Base-by-base conservation (phyloP, 2,888 invertebrate species). In the Azorinus chamasolen region DNA sequence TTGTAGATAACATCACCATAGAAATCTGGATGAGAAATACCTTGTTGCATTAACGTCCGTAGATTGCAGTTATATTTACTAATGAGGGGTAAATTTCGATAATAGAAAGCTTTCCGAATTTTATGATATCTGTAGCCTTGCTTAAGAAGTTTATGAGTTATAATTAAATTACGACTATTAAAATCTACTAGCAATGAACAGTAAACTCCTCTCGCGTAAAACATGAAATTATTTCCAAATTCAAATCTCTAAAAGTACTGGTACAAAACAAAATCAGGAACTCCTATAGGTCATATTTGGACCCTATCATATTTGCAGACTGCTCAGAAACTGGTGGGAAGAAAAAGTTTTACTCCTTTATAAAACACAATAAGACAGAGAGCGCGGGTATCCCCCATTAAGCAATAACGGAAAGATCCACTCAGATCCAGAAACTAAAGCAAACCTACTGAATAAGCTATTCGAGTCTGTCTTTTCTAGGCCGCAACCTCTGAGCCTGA, bases 231-330 rank as follows among this genome's bases (percentile, higher is more conserved):
- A 8, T 14, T 20, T 6, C 14, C 5, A 27, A 54, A 10, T 54
- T 54, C n/a, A 57, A 43, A 16, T n/a, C 4, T 8, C 43, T 41
- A 3, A 54, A 54, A 45, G 12, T 37, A 14, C 8, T 6, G 20
- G 43, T 64, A 24, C 53, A 65, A 55, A 65, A 57, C 12, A 24
- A 69, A 53, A 69, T 69, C 5, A 41, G 61, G n/a, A 45, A 43
- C 1, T 18, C 37, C 3, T 54, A 69, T 25, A 61, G 69, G 61
- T 25, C 48, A 45, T 61, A 69, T 20, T n/a, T 69, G 6, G 61
- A 69, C 24, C 14, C 16, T 22, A 54, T 69, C 1, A 69, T 69
- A 16, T 69, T 69, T 46, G 16, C 20, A 10, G 32, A 39, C 27
- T 25, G 53, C 32, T 25, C 43, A 18, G 8, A 61, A 22, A 10